These are phyloP conservation scores for Alauda arvensis DNA, from an alignment of 2,797 vertebrate genomes.

Conservation along the genomic window DNA sequence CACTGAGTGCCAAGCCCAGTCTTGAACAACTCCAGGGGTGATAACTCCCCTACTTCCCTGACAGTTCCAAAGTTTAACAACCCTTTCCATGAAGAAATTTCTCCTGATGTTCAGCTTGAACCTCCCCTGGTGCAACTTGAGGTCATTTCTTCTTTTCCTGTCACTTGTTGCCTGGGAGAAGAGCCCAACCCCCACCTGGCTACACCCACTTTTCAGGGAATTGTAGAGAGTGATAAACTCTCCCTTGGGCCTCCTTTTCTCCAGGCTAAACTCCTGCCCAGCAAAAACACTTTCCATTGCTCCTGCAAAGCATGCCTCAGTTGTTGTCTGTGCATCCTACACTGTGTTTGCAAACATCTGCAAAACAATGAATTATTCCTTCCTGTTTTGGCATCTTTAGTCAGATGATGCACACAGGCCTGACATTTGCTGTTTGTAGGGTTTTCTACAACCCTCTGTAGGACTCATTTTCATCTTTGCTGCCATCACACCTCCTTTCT, in stretches of 20 bases:
- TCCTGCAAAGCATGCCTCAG: neutral
- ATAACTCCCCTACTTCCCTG: neutral
- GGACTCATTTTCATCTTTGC: neutral
- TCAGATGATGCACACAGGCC: neutral
- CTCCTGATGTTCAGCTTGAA: neutral
- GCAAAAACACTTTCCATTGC: neutral
- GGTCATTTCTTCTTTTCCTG: neutral
- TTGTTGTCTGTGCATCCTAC: neutral
- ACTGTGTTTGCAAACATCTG: neutral
- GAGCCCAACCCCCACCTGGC: accelerated
- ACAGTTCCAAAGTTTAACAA: neutral
- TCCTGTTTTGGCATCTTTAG: neutral
- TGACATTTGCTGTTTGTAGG: neutral
- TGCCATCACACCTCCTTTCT: accelerated
- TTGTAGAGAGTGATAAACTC: no score
- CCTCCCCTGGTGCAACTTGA: neutral
- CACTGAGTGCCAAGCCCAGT: no score
- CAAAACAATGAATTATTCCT: neutral
- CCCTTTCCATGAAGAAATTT: neutral
- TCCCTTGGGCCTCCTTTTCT: neutral
- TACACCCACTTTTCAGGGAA: neutral
- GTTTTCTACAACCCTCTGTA: neutral
- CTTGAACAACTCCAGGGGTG: neutral
- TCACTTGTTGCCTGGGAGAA: neutral
- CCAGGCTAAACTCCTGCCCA: neutral